Conservation (phyloP, 2,113 vertebrate species). For the Leucopsar rothschildi region DNA sequence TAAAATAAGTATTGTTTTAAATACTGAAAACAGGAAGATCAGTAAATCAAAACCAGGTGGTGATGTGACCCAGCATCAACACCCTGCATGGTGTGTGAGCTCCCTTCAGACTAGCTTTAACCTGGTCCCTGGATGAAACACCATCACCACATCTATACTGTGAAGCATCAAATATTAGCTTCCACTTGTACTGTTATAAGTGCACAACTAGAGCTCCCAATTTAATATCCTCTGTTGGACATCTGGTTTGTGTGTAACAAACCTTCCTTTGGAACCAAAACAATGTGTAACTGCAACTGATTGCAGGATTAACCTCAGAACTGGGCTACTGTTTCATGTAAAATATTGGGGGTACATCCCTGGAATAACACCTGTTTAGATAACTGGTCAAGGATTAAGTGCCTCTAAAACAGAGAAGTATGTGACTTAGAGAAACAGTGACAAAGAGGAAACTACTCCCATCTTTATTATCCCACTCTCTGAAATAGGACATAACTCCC, state of each 20-base stretch:
- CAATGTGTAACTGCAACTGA: neutral
- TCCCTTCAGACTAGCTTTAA: neutral
- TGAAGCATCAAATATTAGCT: neutral
- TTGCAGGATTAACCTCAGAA: neutral
- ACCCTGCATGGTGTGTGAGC: neutral
- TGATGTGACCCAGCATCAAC: neutral
- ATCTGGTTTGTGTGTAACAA: neutral
- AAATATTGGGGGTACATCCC: neutral
- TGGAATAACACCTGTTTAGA: neutral
- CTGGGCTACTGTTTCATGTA: neutral
- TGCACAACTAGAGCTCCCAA: neutral
- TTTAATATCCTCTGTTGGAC: neutral
- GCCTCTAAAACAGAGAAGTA: neutral
- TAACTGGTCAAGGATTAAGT: neutral
- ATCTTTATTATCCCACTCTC: neutral
- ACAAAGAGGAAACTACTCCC: neutral
- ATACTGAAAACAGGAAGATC: neutral
- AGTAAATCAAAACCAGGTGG: neutral
- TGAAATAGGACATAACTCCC: neutral
- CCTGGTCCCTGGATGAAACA: neutral
- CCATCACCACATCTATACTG: neutral
- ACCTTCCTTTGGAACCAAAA: neutral
- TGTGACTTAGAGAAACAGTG: neutral
- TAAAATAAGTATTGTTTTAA: neutral
- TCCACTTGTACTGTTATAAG: neutral